Base-by-base conservation (phyloP, 2,888 invertebrate genomes). In the Lydus trimaculatus region DNA sequence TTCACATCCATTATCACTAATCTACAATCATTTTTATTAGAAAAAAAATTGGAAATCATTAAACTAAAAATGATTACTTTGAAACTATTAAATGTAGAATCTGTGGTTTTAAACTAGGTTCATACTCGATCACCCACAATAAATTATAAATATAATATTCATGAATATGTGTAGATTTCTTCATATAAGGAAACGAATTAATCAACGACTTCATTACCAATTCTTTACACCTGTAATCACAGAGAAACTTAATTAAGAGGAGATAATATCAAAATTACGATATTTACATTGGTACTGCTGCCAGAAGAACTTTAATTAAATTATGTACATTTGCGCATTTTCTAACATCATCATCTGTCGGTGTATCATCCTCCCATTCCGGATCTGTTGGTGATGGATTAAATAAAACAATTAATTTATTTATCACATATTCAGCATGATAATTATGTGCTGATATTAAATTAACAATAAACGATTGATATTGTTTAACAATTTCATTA, bases 81-180 rank as follows among this genome's bases (percentile, higher is more conserved):
- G 91, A 91, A 72, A 96, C 87, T 78, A 96, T 89, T 66, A 95
- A 86, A 72, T 90, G 88, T 76, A 97, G 86, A 33, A 97, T 88
- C 73, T 91, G 89, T 74, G 89, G 89, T 62, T 90, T 87, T 63
- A 94, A 86, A 0, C 89, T 87, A 0, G 95, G 94, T 74, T 93
- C 89, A 82, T 95, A 95, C 58, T 91, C 89, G 69, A 91, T 86
- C 74, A 96, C 88, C 87, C 91, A 90, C 64, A 97, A 87, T 58
- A 96, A 83, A 84, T 96, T 95, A 80, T 92, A 90, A 20, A 95
- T 83, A 83, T 93, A 97, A 13, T 91, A 89, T 78, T 92, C 91
- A 73, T 94, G 92, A 0, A 88, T 82, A 78, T 90, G 90, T 4
- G 90, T 85, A 0, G 91, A 87, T 66, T 89, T 90, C 78, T 90